phyloP scores from a whole-genome alignment of 2,797 vertebrate species.

The Sandelia bainsii region DNA sequence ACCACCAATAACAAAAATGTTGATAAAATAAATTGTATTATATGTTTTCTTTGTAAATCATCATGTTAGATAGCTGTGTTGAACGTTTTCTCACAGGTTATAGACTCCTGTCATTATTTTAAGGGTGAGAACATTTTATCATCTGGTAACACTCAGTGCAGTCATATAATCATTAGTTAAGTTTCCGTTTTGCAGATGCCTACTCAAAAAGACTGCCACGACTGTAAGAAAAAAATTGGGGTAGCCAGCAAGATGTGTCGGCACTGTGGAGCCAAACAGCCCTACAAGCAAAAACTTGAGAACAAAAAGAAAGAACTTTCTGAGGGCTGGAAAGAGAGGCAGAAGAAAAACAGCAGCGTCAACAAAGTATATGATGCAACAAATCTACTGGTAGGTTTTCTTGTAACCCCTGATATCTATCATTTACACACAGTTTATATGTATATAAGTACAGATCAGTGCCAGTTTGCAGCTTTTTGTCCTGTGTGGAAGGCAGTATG shows the following conservation, averaged over 20 bases:
- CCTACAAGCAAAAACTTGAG: slow-evolving; percentile 4
- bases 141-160: too few relatives aligned
- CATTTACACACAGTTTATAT: not conserved
- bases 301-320: not conserved
- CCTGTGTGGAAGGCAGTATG: too few relatives aligned
- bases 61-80: too few relatives aligned
- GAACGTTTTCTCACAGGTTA: too few relatives aligned
- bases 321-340: not conserved
- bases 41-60: too few relatives aligned
- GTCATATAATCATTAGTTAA: not conserved
- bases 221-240: not conserved
- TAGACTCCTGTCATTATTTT: too few relatives aligned
- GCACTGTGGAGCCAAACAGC: slow-evolving; percentile 3
- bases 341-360: slow-evolving; percentile 5
- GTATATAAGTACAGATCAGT: too few relatives aligned
- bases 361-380: slow-evolving; percentile 4
- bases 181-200: not conserved
- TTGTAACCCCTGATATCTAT: not conserved
- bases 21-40: too few relatives aligned
- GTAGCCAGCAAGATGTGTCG: not conserved
- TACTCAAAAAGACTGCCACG: not conserved
- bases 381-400: slow-evolving; percentile 1
- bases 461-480: not conserved
- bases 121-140: too few relatives aligned
- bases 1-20: too few relatives aligned